phyloP scores from a whole-genome alignment of 2,797 vertebrate genomes.

The Falco columbarius region DNA sequence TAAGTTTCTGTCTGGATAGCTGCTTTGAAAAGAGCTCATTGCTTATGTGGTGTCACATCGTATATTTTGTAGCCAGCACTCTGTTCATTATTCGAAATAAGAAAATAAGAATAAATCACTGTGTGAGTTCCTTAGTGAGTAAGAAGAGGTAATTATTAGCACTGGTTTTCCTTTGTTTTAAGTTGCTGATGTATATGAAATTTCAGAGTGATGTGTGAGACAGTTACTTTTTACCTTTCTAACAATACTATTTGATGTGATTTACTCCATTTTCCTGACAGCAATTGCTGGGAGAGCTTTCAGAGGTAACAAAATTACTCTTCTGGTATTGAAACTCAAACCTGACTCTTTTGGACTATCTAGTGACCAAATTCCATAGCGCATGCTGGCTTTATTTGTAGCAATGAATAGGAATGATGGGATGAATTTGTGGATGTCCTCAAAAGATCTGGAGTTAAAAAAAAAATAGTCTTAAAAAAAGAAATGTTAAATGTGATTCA shows the following conservation, averaged over 20 bases:
- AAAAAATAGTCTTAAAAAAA: not conserved
- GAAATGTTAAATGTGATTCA: not conserved
- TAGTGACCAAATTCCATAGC: not conserved
- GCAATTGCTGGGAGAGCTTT: constrained; percentile 95
- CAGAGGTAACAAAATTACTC: constrained; percentile 88
- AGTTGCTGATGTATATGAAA: not conserved
- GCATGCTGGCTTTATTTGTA: constrained; percentile 37
- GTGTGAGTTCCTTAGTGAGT: not conserved
- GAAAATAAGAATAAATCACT: not conserved
- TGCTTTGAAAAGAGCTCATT: not conserved
- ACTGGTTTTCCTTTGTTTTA: not conserved
- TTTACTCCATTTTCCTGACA: constrained; percentile 77
- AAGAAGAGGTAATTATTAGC: not conserved
- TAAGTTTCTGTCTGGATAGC: not conserved
- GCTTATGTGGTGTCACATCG: not conserved
- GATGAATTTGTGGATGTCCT: not conserved
- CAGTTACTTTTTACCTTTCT: constrained; percentile 6
- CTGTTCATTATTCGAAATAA: not conserved
- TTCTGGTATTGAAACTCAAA: constrained; percentile 22
- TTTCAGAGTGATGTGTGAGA: not conserved
- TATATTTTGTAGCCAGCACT: not conserved
- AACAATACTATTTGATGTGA: constrained; percentile 62
- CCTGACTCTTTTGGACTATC: not conserved
- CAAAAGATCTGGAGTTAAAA: constrained; percentile 2
- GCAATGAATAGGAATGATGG: not conserved